Base-by-base conservation (phyloP, 2,888 invertebrate species). In the Xestia xanthographa region DNA sequence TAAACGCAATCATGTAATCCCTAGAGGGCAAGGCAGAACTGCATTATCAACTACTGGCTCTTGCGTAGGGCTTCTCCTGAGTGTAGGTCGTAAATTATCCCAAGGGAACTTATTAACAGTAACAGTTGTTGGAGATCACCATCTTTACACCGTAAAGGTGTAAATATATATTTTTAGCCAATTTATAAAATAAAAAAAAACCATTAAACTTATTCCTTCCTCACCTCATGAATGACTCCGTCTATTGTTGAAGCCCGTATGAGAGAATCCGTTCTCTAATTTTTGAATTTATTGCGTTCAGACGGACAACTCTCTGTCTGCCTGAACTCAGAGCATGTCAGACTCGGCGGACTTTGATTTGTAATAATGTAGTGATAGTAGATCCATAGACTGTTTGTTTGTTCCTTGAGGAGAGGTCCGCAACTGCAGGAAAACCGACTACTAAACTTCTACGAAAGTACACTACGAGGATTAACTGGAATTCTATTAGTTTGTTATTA, bases 1-100 rank as follows among this genome's bases (percentile, higher is more conserved):
- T n/a, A n/a, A 26, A 70, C 48, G 65, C 34, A 71, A 53, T 62
- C 22, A 29, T 79, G 43, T 79, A 20, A 62, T 48, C 78, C 29
- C 53, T 41, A 41, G 62, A 45, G 56, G 26, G 14, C 3, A 53
- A 20, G 29, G n/a, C 41, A 69, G n/a, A 48, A 41, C n/a, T 34
- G 20, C 56, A 63, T 43, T n/a, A 53, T 70, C 43, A 34, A 45
- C 56, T n/a, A 20, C 8, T n/a, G n/a, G n/a, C n/a, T n/a, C n/a
- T n/a, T n/a, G n/a, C n/a, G n/a, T n/a, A n/a, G n/a, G n/a, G n/a
- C n/a, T n/a, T n/a, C n/a, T n/a, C n/a, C n/a, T n/a, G n/a, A n/a
- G n/a, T n/a, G n/a, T n/a, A n/a, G n/a, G n/a, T n/a, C n/a, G n/a
- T n/a, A n/a, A n/a, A n/a, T n/a, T n/a, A n/a, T n/a, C n/a, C n/a